phyloP scores from a whole-genome alignment of 2,888 invertebrate species.

The Spodoptera littoralis region DNA sequence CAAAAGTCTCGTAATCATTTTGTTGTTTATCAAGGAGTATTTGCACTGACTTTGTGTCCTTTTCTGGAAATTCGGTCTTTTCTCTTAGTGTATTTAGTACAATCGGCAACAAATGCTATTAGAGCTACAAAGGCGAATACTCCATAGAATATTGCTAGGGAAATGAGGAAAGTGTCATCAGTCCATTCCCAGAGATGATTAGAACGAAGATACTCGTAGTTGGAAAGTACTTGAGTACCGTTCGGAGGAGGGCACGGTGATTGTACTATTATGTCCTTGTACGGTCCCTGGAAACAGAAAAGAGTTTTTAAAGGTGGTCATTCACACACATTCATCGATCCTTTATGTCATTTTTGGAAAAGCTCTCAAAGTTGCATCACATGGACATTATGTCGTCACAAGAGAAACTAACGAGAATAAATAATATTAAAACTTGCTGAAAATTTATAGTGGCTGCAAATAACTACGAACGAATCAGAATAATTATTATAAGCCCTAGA shows the following conservation, averaged over 20 bases:
- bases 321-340: too few species aligned
- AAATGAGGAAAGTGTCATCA: slow-evolving; percentile 88
- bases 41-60: slow-evolving; percentile 88
- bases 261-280: slow-evolving; percentile 96
- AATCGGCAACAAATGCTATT: slow-evolving; percentile 89
- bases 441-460: too few species aligned
- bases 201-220: slow-evolving; percentile 77
- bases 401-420: too few species aligned
- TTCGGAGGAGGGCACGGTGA: slow-evolving; percentile 94
- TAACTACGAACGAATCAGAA: too few species aligned
- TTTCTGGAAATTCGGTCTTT: slow-evolving; percentile 84
- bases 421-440: too few species aligned
- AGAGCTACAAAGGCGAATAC: slow-evolving; percentile 90
- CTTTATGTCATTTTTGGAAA: too few species aligned
- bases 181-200: slow-evolving; percentile 85
- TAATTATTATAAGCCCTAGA: too few species aligned
- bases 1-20: neutral
- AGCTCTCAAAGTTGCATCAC: too few species aligned
- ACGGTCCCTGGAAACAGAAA: slow-evolving; percentile 90
- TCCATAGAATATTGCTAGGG: slow-evolving; percentile 90
- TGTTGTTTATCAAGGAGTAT: slow-evolving; percentile 85
- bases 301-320: neutral
- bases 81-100: slow-evolving; percentile 86
- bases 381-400: too few species aligned
- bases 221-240: slow-evolving; percentile 91